Evolutionary conservation across 1,140 invertebrate genomes (phyloP).

Genomic region (Halesus radiatus): DNA sequence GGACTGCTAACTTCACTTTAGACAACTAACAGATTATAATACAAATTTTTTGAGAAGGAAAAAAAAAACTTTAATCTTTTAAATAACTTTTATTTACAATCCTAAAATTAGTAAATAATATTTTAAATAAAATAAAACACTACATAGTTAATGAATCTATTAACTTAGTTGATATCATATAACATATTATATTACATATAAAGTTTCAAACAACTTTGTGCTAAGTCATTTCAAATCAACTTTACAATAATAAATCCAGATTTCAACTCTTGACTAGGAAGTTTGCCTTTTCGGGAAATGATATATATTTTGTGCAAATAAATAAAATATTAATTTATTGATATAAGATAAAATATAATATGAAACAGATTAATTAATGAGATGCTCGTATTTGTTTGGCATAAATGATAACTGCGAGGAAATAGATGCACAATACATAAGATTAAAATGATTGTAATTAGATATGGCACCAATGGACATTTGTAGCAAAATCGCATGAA

Average conservation of each 20-base stretch:
- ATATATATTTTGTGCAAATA: too few species aligned
- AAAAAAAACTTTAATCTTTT: not conserved
- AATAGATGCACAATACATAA: too few species aligned
- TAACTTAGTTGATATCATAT: not conserved
- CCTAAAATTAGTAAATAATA: slow-evolving; percentile 4
- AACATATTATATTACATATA: not conserved
- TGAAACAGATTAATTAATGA: too few species aligned
- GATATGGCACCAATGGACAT: too few species aligned
- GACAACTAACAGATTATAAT: too few species aligned
- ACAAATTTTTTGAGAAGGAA: not conserved
- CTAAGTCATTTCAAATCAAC: not conserved
- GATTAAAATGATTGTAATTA: too few species aligned
- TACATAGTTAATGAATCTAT: slow-evolving; percentile 10
- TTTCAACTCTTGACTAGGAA: slow-evolving; percentile 4
- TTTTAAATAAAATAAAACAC: slow-evolving; percentile 14
- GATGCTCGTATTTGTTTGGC: too few species aligned
- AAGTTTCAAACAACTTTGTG: slow-evolving; percentile 1
- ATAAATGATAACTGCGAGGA: too few species aligned
- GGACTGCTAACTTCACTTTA: too few species aligned
- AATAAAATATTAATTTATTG: too few species aligned
- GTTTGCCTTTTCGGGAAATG: not conserved
- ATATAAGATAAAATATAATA: too few species aligned
- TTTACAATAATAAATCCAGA: slow-evolving; percentile 4
- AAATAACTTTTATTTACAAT: slow-evolving; percentile 33
- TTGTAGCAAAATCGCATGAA: too few species aligned